A percentile compares a stretch with the other conserved stretches of the same genome.
Conservation (phyloP, 2,113 vertebrate species). For the Rhea americana region DNA sequence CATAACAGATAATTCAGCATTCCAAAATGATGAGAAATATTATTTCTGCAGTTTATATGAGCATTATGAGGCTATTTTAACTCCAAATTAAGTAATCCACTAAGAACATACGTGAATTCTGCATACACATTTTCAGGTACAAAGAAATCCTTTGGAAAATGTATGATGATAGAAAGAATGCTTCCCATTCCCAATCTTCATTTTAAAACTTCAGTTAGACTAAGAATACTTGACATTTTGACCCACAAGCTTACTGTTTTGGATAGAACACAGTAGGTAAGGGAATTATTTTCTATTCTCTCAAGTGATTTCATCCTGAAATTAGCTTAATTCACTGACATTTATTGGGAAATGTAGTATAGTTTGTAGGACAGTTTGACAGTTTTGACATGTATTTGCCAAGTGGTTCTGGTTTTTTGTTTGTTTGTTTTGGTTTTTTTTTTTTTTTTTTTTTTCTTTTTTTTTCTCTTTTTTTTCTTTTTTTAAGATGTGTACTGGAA, state of each 20-base stretch:
- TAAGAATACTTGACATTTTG: background rate
- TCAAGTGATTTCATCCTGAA: slow-evolving; percentile 18
- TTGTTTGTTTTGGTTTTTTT: too few relatives aligned
- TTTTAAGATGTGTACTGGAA: background rate
- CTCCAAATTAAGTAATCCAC: background rate
- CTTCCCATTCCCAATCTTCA: background rate
- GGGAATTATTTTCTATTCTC: background rate
- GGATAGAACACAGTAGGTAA: background rate
- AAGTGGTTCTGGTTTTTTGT: background rate
- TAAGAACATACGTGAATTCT: background rate
- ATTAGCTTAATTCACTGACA: background rate
- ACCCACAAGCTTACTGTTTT: background rate
- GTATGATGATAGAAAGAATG: background rate
- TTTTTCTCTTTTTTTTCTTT: too few relatives aligned
- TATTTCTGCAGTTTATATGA: background rate
- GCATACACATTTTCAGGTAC: background rate
- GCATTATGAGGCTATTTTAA: background rate
- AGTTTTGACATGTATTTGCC: background rate
- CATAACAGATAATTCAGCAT: background rate
- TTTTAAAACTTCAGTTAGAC: background rate
- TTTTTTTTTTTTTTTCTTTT: too few relatives aligned
- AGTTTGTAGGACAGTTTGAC: background rate
- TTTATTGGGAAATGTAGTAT: background rate
- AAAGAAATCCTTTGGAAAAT: background rate
- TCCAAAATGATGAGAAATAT: background rate